A percentile compares a stretch with the other conserved stretches of the same genome.
Evolutionary conservation across 2,888 invertebrate species (phyloP).

Genomic region (Troides aeacus): DNA sequence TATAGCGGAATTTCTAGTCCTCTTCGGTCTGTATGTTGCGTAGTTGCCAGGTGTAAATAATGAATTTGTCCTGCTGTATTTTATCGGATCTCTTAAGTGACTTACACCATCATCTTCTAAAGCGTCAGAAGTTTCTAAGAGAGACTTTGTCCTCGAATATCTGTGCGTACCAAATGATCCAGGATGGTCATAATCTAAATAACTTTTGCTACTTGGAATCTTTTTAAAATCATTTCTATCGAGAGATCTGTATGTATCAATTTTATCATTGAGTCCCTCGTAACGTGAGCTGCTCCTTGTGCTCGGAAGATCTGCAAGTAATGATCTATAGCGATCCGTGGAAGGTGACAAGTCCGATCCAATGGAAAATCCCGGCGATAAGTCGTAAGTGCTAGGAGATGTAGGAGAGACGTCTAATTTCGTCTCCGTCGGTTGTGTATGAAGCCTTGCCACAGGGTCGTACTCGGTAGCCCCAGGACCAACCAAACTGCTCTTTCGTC

Average conservation of each 20-base stretch:
- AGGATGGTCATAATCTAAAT: conserved; percentile 68
- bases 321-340: conserved; percentile 68
- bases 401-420: conserved; percentile 66
- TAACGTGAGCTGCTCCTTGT: conserved; percentile 61
- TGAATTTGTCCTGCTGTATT: conserved; percentile 71
- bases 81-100: conserved; percentile 61
- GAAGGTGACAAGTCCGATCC: conserved; percentile 68
- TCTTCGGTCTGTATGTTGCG: conserved; percentile 74
- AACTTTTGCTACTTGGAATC: conserved; percentile 63
- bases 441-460: conserved; percentile 71
- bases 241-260: conserved; percentile 72
- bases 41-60: conserved; percentile 75
- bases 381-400: conserved; percentile 62
- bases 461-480: conserved; percentile 82
- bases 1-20: conserved; percentile 73
- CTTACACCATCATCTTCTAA: conserved; percentile 55
- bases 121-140: conserved; percentile 65
- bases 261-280: conserved; percentile 69
- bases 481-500: conserved; percentile 84
- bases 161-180: conserved; percentile 62
- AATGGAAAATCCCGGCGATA: conserved; percentile 66
- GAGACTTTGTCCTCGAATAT: conserved; percentile 71
- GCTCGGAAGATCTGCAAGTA: conserved; percentile 60
- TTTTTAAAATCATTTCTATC: conserved; percentile 74
- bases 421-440: conserved; percentile 56